Base-by-base conservation (phyloP, 2,113 vertebrate genomes). In the Cyphomyrus plagiostoma region DNA sequence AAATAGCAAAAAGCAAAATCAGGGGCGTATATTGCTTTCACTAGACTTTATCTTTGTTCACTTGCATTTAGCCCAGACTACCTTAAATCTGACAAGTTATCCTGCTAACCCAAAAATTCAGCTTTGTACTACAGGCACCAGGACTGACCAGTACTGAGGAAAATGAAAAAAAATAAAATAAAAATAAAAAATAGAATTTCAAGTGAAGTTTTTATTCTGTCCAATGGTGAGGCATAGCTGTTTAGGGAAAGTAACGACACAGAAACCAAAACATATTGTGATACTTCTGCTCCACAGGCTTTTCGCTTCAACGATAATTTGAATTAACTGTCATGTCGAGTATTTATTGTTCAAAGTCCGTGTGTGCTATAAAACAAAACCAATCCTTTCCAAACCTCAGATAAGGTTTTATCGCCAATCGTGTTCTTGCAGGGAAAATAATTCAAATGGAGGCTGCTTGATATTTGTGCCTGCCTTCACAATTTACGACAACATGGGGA, bases 391-490 rank as follows among this genome's bases (percentile, higher is more conserved):
- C 30, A 85, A 53, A 46, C 15, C 77, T 56, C 77, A 45, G 77
- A 89, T 89, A 89, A 85, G 50, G 77, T 53, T 56, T 89, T 84
- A 89, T 89, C 88, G 82, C 42, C 88, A 84, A 45, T 85, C 88
- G 5, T 35, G 11, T 89, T 58, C 80, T 46, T 53, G 35, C 66
- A 46, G 21, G 58, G 70, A 89, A 80, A 89, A 80, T 80, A 52
- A 80, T 89, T 89, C 70, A 15, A 30, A 89, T 83, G 30, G 19
- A 50, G 4, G 45, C 30, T 82, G 70, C 86, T 89, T 82, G 30
- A 50, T 89, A 83, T 53, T 52, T 56, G 85, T 30, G 52, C 49
- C 86, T 86, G 46, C 83, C 21, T 49, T 49, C 83, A 86, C 86
- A 87, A 56, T 35, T 52, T 53, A 56, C 35, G 30, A 87, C 86